Percentiles rank a stretch among this genome's conserved stretches.
phyloP scores from a whole-genome alignment of 2,888 invertebrate genomes.

The Agelastica alni region DNA sequence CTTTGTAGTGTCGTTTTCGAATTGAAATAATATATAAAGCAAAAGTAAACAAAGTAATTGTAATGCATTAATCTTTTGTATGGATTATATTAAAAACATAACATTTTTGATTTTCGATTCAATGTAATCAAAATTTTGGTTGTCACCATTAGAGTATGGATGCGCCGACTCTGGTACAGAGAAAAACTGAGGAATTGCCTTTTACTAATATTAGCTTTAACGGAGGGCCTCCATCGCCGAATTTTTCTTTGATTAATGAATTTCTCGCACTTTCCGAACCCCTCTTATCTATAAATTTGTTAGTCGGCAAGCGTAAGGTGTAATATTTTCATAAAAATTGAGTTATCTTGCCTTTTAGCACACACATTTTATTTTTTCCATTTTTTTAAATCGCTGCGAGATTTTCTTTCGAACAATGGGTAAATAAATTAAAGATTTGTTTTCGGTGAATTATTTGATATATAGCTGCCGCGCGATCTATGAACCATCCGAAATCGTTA shows the following conservation, averaged over 20 bases:
- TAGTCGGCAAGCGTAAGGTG: slow-evolving; percentile 23
- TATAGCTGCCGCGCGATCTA: too few relatives aligned
- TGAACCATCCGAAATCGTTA: too few relatives aligned
- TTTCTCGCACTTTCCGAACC: slow-evolving; percentile 18
- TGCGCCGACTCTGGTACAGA: too few relatives aligned
- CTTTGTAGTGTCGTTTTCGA: too few relatives aligned
- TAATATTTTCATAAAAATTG: slow-evolving; percentile 25
- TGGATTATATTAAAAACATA: too few relatives aligned
- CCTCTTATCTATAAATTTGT: slow-evolving; percentile 26
- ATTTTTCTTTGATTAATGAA: slow-evolving; percentile 23
- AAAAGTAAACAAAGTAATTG: too few relatives aligned
- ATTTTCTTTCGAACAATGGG: slow-evolving; percentile 16
- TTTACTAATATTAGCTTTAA: not conserved
- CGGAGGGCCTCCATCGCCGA: not conserved
- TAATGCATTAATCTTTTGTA: too few relatives aligned
- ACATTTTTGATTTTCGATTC: too few relatives aligned
- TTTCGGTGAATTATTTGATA: slow-evolving; percentile 5
- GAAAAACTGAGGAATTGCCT: not conserved
- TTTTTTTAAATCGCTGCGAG: slow-evolving; percentile 9
- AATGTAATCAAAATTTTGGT: not conserved
- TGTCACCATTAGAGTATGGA: not conserved
- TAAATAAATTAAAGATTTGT: slow-evolving; percentile 24
- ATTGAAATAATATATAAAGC: too few relatives aligned
- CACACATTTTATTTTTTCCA: slow-evolving; percentile 17
- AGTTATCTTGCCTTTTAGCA: slow-evolving; percentile 21